phyloP scores from a whole-genome alignment of 1,140 invertebrate genomes.

The Drusus annulatus region DNA sequence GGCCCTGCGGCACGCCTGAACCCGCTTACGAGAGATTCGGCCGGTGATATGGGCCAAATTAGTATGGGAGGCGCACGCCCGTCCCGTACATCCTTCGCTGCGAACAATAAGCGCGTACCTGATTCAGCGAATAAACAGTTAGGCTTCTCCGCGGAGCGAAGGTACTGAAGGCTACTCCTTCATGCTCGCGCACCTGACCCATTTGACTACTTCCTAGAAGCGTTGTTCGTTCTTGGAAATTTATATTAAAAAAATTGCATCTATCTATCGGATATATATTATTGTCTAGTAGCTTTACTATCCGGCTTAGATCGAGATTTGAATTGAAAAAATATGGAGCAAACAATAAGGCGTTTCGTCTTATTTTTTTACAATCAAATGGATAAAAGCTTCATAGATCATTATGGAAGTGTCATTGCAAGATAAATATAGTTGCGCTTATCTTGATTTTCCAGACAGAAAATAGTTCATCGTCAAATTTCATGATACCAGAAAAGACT shows the following conservation, averaged over 20 bases:
- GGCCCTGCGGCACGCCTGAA: background rate
- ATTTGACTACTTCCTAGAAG: conserved; percentile 20
- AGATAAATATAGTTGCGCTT: no score
- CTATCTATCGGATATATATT: background rate
- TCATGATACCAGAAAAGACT: no score
- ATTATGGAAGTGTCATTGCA: no score
- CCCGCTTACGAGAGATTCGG: conserved; percentile 18
- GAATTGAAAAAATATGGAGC: no score
- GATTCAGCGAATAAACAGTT: conserved; percentile 36
- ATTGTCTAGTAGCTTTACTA: no score
- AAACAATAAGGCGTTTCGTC: no score
- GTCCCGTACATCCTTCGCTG: conserved; percentile 32
- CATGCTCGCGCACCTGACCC: conserved; percentile 13
- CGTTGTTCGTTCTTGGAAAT: no score
- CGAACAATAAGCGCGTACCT: conserved; percentile 29
- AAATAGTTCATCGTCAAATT: no score
- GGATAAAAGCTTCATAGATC: no score
- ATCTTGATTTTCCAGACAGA: no score
- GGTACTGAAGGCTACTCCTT: background rate
- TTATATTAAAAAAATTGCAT: background rate
- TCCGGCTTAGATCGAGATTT: no score
- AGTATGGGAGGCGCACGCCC: conserved; percentile 34
- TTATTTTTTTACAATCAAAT: no score
- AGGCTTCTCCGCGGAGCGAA: background rate
- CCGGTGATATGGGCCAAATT: conserved; percentile 32